Evolutionary conservation across 2,113 vertebrate species (phyloP).

Genomic region (Scomber scombrus): DNA sequence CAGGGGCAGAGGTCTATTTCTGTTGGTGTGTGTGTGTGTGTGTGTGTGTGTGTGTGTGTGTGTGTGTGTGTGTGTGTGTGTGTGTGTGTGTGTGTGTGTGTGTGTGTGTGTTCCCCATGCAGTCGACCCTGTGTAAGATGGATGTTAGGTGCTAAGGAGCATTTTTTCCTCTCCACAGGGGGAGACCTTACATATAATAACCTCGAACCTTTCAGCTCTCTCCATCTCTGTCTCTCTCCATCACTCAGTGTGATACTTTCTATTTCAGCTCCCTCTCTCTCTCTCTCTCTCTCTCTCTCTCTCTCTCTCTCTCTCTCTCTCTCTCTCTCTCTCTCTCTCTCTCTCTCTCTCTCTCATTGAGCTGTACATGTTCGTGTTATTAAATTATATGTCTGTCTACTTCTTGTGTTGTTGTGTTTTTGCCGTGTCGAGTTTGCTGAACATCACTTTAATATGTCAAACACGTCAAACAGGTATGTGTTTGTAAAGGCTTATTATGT

Average conservation of each 20-base stretch:
- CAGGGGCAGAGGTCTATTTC: constrained; percentile 21
- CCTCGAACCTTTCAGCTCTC: constrained; percentile 29
- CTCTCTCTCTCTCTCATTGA: background rate
- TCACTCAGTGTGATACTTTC: constrained; percentile 35
- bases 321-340: too few species aligned
- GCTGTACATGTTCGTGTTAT: background rate
- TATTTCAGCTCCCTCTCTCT: background rate
- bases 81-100: constrained; percentile 20
- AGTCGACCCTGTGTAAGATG: constrained; percentile 47
- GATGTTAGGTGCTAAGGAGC: constrained; percentile 57
- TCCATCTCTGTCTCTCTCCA: constrained; percentile 20
- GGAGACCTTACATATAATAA: constrained; percentile 61
- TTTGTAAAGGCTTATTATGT: too few species aligned
- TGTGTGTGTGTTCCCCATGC: constrained; percentile 21
- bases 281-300: too few species aligned
- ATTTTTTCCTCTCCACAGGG: constrained; percentile 41
- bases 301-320: too few species aligned
- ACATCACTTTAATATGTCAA: too few species aligned
- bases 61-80: constrained; percentile 18
- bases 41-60: constrained; percentile 18
- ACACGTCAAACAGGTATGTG: too few species aligned
- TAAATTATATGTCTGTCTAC: background rate
- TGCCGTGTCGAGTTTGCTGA: background rate
- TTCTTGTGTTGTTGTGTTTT: background rate
- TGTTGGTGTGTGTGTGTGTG: background rate